Evolutionary conservation across 2,797 vertebrate species (phyloP).

Genomic region (Streptopelia turtur): DNA sequence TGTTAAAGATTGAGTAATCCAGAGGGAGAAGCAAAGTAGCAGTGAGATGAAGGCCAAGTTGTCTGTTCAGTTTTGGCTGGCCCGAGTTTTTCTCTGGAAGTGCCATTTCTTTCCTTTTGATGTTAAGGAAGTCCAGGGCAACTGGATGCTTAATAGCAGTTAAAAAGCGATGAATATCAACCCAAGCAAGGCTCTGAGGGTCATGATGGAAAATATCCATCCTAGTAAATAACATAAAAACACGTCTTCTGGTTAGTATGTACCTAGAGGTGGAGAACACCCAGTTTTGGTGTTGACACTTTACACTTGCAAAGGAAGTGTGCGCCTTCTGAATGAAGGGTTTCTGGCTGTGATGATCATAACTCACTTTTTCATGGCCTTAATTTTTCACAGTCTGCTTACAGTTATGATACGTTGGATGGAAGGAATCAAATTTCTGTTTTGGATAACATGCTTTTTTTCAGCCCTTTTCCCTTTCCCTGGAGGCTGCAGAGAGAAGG

Average conservation of each 20-base stretch:
- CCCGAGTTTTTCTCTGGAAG: neutral
- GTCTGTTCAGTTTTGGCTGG: neutral
- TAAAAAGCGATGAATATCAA: neutral
- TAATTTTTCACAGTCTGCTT: neutral
- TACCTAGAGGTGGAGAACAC: neutral
- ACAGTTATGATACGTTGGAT: neutral
- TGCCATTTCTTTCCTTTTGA: neutral
- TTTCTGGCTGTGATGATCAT: neutral
- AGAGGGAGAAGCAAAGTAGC: neutral
- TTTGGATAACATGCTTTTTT: neutral
- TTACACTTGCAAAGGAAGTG: fast-evolving
- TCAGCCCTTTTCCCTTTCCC: neutral
- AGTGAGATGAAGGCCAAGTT: neutral
- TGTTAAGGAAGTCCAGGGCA: neutral
- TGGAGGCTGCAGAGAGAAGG: neutral
- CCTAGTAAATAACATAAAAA: neutral
- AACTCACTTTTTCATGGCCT: neutral
- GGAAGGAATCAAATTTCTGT: neutral
- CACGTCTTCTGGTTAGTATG: neutral
- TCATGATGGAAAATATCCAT: neutral
- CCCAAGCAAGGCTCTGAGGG: neutral
- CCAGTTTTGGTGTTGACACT: neutral
- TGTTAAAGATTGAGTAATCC: neutral
- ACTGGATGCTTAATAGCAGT: neutral
- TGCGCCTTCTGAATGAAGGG: neutral